phyloP scores from a whole-genome alignment of 2,797 vertebrate genomes.

The Gallinago solitaria region DNA sequence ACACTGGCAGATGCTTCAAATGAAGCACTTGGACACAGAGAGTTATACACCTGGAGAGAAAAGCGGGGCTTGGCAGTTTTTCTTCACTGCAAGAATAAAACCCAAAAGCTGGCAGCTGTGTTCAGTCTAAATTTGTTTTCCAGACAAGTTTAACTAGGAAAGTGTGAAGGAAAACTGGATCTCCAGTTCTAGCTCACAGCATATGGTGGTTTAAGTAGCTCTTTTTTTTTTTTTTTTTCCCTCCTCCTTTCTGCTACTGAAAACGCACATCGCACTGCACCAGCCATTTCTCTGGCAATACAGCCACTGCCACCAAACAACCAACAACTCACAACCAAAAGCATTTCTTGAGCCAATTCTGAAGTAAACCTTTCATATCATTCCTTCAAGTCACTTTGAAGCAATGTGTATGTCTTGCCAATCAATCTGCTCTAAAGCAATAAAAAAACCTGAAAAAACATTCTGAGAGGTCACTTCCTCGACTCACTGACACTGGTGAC shows the following conservation, averaged over 20 bases:
- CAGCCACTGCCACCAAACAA: neutral
- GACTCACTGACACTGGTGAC: neutral
- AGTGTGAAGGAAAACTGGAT: neutral
- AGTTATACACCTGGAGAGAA: neutral
- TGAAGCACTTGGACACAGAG: neutral
- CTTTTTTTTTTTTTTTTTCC: neutral
- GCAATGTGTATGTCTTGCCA: rapidly evolving
- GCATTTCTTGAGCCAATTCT: neutral
- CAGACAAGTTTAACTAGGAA: neutral
- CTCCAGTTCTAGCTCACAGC: neutral
- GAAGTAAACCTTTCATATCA: neutral
- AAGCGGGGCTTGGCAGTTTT: neutral
- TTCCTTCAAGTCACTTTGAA: neutral
- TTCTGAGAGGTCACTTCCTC: neutral
- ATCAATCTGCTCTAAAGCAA: neutral
- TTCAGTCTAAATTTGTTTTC: neutral
- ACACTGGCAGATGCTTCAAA: neutral
- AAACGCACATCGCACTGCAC: neutral
- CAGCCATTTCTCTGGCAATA: neutral
- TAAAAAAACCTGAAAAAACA: neutral
- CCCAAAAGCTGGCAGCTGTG: neutral
- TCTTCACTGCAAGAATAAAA: neutral
- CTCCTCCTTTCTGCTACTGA: neutral
- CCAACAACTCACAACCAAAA: neutral
- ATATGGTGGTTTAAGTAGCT: neutral